A percentile compares a stretch with the other conserved stretches of the same genome.
Conservation (phyloP, 2,888 invertebrate genomes). For the Plemyria rubiginata region DNA sequence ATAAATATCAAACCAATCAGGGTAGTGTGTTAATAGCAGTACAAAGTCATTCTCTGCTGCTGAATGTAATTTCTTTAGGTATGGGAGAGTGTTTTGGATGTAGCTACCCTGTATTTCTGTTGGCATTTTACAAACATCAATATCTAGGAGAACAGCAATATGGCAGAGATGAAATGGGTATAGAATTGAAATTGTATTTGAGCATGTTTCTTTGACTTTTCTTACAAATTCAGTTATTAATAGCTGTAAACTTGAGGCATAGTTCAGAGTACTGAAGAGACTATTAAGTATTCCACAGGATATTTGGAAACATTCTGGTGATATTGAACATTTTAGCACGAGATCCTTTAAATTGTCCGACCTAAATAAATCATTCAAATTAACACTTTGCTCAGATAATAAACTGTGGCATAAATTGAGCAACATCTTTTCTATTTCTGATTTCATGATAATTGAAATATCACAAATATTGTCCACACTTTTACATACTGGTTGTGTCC, state of each 20-base stretch:
- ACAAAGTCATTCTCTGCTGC: conserved; percentile 62
- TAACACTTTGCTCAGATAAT: conserved; percentile 44
- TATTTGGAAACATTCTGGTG: conserved; percentile 69
- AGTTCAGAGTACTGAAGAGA: conserved; percentile 64
- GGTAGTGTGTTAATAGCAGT: conserved; percentile 71
- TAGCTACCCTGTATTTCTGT: conserved; percentile 46
- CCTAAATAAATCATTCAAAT: conserved; percentile 47
- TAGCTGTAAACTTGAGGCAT: conserved; percentile 50
- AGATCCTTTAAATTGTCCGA: conserved; percentile 49
- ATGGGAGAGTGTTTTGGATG: conserved; percentile 47
- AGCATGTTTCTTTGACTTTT: conserved; percentile 51
- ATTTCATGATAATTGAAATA: conserved; percentile 64
- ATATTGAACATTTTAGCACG: conserved; percentile 56
- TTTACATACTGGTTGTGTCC: conserved; percentile 48
- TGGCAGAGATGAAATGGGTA: conserved; percentile 59
- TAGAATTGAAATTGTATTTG: conserved; percentile 48
- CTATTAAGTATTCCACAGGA: conserved; percentile 63
- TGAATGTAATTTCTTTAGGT: conserved; percentile 53
- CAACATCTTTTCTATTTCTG: conserved; percentile 62
- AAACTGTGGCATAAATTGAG: conserved; percentile 51
- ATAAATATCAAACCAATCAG: conserved; percentile 72
- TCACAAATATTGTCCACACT: conserved; percentile 41
- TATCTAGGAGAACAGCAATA: conserved; percentile 62
- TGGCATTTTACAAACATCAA: conserved; percentile 54
- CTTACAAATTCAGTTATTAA: conserved; percentile 60